A percentile compares a stretch with the other conserved stretches of the same genome.
Evolutionary conservation across 1,140 invertebrate species (phyloP).

Genomic region (Drosophila tristis): DNA sequence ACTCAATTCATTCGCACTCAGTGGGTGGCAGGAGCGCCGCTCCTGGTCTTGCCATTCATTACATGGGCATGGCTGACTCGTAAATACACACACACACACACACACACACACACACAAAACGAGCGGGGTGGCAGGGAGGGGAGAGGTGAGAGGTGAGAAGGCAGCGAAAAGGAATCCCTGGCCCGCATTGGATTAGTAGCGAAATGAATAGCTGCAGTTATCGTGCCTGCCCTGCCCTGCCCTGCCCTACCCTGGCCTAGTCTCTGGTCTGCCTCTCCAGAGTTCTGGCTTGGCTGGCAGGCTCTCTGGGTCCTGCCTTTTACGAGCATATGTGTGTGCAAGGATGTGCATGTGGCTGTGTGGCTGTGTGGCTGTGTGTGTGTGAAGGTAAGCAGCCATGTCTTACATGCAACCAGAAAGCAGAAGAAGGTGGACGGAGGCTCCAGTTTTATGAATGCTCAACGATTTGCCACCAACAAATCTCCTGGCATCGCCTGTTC

Average conservation of each 20-base stretch:
- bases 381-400: conserved; percentile 29
- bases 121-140: neutral
- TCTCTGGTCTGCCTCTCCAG: conserved; percentile 1
- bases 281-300: conserved; percentile 6
- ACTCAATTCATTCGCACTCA: conserved; percentile 51
- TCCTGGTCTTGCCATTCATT: conserved; percentile 47
- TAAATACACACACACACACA: conserved; percentile 26
- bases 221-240: conserved; percentile 25
- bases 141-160: neutral
- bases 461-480: conserved; percentile 50
- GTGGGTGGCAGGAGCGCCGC: neutral
- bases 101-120: conserved; percentile 16
- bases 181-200: conserved; percentile 63
- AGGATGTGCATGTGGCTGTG: no score
- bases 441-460: conserved; percentile 51
- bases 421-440: conserved; percentile 14
- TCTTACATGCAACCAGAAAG: conserved; percentile 18
- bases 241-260: conserved; percentile 2
- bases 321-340: conserved; percentile 34
- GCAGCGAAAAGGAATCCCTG: conserved; percentile 37
- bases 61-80: conserved; percentile 53
- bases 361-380: neutral
- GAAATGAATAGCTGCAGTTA: conserved; percentile 59
- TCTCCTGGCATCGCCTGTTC: conserved; percentile 44
- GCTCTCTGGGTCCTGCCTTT: conserved; percentile 22